Evolutionary conservation across 2,888 invertebrate genomes (phyloP).

Genomic region (Piscicola geometra): DNA sequence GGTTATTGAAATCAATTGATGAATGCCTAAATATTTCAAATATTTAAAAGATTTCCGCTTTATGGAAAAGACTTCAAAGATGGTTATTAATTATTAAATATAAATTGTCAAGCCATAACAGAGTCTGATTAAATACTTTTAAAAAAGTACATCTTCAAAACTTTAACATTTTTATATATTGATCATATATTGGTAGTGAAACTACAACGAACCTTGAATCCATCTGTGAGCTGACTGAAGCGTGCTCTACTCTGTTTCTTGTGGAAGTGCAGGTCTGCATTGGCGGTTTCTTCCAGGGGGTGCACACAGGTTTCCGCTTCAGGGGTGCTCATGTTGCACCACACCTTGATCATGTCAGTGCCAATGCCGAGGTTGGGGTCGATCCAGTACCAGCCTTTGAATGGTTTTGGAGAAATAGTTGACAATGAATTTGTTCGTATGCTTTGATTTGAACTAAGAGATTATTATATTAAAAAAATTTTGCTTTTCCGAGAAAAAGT

Average conservation of each 20-base stretch:
- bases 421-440: neutral
- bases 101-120: too few species aligned
- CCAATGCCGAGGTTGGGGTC: slow-evolving; percentile 80
- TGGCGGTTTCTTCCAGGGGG: slow-evolving; percentile 56
- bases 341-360: slow-evolving; percentile 75
- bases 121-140: too few species aligned
- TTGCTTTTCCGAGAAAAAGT: neutral
- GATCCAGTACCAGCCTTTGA: slow-evolving; percentile 80
- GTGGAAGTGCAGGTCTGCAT: slow-evolving; percentile 37
- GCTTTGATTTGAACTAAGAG: too few species aligned
- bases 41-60: too few species aligned
- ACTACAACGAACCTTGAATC: slow-evolving; percentile 41
- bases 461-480: too few species aligned
- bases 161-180: too few species aligned
- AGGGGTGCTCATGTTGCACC: slow-evolving; percentile 71
- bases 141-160: too few species aligned
- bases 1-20: too few species aligned
- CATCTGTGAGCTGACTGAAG: slow-evolving; percentile 40
- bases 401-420: neutral
- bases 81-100: too few species aligned
- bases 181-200: too few species aligned
- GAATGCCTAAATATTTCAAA: too few species aligned
- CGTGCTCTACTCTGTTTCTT: slow-evolving; percentile 22
- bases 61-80: too few species aligned
- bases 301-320: slow-evolving; percentile 73